Evolutionary conservation across 2,113 vertebrate species (phyloP), one percentile per base, ranked within the genome.

Genomic region (Gyps fulvus): DNA sequence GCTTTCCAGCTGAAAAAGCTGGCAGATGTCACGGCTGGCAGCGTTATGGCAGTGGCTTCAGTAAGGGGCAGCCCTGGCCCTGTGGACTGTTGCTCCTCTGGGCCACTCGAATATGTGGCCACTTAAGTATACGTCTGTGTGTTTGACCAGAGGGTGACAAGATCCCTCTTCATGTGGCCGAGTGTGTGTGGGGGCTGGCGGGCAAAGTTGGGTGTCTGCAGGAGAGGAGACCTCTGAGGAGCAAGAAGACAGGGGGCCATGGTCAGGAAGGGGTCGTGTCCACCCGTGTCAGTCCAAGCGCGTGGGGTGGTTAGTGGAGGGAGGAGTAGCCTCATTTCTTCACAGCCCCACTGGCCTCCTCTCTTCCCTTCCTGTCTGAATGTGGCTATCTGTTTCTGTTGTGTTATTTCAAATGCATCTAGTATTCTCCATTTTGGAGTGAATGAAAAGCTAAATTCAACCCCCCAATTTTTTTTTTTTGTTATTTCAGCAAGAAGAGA

Each of bases 71-170:
- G 20, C 36, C 47, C 31, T 83, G 49, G 26, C 26, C 43, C 38
- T 45, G 20, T 19, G 38, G 23, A 23, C 62, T 70, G 50, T 29
- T 32, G 57, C 17, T 71, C 4, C 32, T 76, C 57, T 57, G 69
- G 21, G 10, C 32, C 27, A 9, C n/a, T 26, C 5, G 2, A 15
- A 22, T 55, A 14, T 2, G 3, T 18, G 34, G 18, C 31, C 67
- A 19, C 62, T 59, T 13, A 12, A 40, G 40, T 23, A 43, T 10
- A 5, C 0, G 0, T 27, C 23, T 49, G 11, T 1, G 6, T 65
- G 38, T 55, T 65, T 38, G 32, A 11, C 18, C 8, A 31, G 50
- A 74, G 31, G 26, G 55, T 47, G 16, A 34, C 25, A 52, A 29
- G 71, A 13, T 69, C 27, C 26, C 20, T 69, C 66, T 58, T 59